These are phyloP conservation scores for Melanotaenia parkinsoni DNA, from an alignment of 2,797 vertebrate genomes.

Conservation along the genomic window DNA sequence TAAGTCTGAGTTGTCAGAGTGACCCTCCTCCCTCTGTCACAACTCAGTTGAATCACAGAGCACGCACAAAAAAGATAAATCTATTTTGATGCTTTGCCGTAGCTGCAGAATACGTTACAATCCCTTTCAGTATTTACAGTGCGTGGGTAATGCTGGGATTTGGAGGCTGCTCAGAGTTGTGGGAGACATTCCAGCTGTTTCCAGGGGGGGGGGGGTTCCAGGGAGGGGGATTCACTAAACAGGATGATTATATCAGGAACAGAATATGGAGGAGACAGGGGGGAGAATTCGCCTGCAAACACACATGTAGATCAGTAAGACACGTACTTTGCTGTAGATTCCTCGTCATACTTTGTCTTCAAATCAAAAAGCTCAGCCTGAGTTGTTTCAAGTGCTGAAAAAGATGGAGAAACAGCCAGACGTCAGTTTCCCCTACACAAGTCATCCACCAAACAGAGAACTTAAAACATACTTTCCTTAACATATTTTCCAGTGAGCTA, in stretches of 20 bases:
- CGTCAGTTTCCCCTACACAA: constrained; percentile 3
- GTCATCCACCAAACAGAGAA: constrained; percentile 5
- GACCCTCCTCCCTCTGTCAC: constrained; percentile 25
- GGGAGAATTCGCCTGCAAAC: constrained; percentile 61
- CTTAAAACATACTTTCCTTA: not conserved
- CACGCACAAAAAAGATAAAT: constrained; percentile 27
- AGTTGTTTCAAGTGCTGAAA: constrained; percentile 95
- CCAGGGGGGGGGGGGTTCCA: constrained; percentile 35
- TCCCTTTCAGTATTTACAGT: constrained; percentile 73
- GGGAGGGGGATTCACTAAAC: constrained; percentile 71
- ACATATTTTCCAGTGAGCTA: not conserved
- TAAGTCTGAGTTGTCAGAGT: constrained; percentile 45
- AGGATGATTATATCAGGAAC: constrained; percentile 76
- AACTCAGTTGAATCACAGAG: constrained; percentile 40
- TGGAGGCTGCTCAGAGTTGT: constrained; percentile 65
- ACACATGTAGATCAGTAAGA: constrained; percentile 53
- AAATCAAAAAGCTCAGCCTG: constrained; percentile 98
- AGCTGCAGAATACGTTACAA: constrained; percentile 56
- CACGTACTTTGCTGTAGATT: constrained; percentile 97
- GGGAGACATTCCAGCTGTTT: constrained; percentile 76
- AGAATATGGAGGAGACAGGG: constrained; percentile 62
- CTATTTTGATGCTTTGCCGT: constrained; percentile 49
- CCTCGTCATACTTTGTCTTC: constrained; percentile 99
- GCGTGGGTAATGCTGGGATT: constrained; percentile 72
- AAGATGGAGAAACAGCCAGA: constrained; percentile 33